Evolutionary conservation across 2,797 vertebrate genomes (phyloP).

Genomic region (Triplophysa yarkandensis): DNA sequence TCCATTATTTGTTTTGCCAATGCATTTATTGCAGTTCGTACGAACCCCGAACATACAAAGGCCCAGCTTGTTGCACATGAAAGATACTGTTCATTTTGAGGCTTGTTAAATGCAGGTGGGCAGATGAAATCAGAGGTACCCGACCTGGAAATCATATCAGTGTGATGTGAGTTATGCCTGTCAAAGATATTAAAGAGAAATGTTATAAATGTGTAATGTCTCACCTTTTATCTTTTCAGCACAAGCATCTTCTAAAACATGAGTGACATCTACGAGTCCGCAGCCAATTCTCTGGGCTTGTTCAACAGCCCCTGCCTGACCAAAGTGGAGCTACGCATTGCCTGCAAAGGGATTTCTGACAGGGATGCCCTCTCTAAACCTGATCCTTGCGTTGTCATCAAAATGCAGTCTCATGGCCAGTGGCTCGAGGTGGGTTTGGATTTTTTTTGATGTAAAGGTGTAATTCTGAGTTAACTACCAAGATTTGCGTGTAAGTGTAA

Average conservation of each 20-base stretch:
- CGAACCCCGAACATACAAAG: background rate
- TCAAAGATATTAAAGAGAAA: background rate
- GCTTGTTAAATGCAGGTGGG: background rate
- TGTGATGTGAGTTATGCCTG: background rate
- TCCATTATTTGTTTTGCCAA: background rate
- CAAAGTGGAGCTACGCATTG: slow-evolving; percentile 92
- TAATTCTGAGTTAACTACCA: background rate
- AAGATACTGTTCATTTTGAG: background rate
- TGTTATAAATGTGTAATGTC: background rate
- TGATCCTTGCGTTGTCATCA: slow-evolving; percentile 91
- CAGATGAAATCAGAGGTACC: background rate
- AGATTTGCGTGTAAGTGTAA: background rate
- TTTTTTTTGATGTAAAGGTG: background rate
- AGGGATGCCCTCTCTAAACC: slow-evolving; percentile 92
- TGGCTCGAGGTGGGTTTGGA: slow-evolving; percentile 88
- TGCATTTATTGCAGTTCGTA: background rate
- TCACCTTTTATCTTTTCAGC: slow-evolving; percentile 27
- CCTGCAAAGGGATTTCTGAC: slow-evolving; percentile 91
- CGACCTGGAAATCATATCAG: background rate
- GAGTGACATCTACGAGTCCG: slow-evolving; percentile 95
- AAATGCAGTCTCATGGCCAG: slow-evolving; percentile 93
- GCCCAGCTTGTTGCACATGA: background rate
- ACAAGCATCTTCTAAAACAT: slow-evolving; percentile 74
- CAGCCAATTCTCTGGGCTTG: slow-evolving; percentile 89
- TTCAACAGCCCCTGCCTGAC: slow-evolving; percentile 92